phyloP scores from a whole-genome alignment of 2,888 invertebrate genomes.

The Laothoe populi region DNA sequence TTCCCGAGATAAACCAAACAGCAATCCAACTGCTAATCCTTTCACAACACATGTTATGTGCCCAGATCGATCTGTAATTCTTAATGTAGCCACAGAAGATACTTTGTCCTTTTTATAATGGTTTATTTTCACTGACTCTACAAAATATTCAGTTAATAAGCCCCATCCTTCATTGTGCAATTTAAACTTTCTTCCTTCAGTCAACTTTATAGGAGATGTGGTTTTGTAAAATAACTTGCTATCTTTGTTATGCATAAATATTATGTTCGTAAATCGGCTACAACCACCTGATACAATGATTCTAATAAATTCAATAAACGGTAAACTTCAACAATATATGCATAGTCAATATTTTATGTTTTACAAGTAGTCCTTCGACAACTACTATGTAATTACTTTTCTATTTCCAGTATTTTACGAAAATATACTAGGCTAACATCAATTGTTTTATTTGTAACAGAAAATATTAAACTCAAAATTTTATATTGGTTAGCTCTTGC shows the following conservation, averaged over 20 bases:
- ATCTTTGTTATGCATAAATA: constrained; percentile 33
- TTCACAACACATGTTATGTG: constrained; percentile 67
- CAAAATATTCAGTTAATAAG: constrained; percentile 65
- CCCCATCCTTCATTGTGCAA: constrained; percentile 66
- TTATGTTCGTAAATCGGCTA: no score
- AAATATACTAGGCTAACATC: no score
- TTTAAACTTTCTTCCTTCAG: constrained; percentile 61
- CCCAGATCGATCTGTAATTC: constrained; percentile 68
- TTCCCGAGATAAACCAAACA: constrained; percentile 64
- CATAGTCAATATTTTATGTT: no score
- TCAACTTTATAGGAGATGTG: constrained; percentile 67
- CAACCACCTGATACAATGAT: no score
- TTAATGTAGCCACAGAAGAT: constrained; percentile 64
- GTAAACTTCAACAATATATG: no score
- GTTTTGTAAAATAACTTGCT: constrained; percentile 48
- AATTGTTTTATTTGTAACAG: no score
- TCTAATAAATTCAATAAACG: no score
- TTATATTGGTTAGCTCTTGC: no score
- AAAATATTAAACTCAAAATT: no score
- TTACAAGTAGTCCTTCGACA: no score
- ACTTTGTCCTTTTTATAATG: constrained; percentile 48
- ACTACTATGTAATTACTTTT: no score
- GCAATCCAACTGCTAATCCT: constrained; percentile 59
- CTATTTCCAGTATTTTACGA: no score
- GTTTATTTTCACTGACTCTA: constrained; percentile 77